Evolutionary conservation across 1,140 invertebrate species (phyloP).

Genomic region (Chironomus tepperi): DNA sequence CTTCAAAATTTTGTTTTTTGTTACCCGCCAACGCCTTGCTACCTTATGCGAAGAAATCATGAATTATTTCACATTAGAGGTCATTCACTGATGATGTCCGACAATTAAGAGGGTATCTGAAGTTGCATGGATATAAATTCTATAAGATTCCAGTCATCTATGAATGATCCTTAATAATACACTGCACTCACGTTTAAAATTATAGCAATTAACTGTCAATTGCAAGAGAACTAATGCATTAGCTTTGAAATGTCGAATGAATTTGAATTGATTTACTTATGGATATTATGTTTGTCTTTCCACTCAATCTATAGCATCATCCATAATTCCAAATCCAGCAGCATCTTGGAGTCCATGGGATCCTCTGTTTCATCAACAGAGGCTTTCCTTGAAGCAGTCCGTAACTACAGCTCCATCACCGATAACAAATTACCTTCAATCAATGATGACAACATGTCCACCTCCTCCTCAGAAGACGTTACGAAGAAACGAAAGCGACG

Average conservation of each 20-base stretch:
- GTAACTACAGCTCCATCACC: slow-evolving; percentile 43
- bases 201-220: not conserved
- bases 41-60: no score
- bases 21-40: no score
- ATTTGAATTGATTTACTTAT: not conserved
- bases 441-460: not conserved
- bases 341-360: not conserved
- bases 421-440: slow-evolving; percentile 34
- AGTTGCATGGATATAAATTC: no score
- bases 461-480: slow-evolving; percentile 38
- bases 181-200: not conserved
- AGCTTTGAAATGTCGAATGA: not conserved
- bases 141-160: no score
- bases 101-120: no score
- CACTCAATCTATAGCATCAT: slow-evolving; percentile 11
- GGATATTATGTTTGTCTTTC: not conserved
- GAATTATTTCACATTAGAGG: no score
- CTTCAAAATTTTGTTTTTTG: no score
- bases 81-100: no score
- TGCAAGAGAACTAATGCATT: not conserved
- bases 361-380: not conserved
- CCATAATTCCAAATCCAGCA: not conserved
- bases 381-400: slow-evolving; percentile 31
- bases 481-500: slow-evolving; percentile 38
- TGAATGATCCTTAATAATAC: no score